Base-by-base conservation (phyloP, 2,888 invertebrate species). In the Trimorus sp. region DNA sequence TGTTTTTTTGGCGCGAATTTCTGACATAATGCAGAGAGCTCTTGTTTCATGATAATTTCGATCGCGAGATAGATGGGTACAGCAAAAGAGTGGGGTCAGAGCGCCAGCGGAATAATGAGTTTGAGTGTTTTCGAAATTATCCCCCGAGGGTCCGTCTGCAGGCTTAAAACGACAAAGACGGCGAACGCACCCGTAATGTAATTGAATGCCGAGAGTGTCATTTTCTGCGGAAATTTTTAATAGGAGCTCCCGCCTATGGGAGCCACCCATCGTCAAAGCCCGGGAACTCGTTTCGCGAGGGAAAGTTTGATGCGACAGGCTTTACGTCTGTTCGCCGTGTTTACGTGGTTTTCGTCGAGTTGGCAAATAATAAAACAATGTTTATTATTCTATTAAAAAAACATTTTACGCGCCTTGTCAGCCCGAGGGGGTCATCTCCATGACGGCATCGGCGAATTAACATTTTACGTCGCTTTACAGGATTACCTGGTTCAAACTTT, bases 181-280 rank as follows among this genome's bases (percentile, higher is more conserved):
- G 63, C 70, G 58, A 77, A 70, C 77, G 63, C 63, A 70, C 58
- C 51, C 48, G 63, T 77, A 77, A 77, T 75, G 77, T 54, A 77
- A 70, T 77, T 62, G 69, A 70, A 77, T 70, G 45, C 26, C 26
- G 56, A 63, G 59, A 48, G 68, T 76, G 62, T 69, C 69, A 69
- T 69, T 69, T 76, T 69, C 68, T 49, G 26, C 15, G 40, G 38
- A 42, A 65, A 59, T 51, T 74, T 69, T 74, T 63, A 59, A 36
- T 42, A n/a, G 38, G n/a, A 65, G 49, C 48, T 49, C 40, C 62
- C 11, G 26, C 26, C 26, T 26, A 26, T n/a, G n/a, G n/a, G n/a
- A n/a, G n/a, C n/a, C n/a, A n/a, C n/a, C n/a, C n/a, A n/a, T 26
- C 26, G 26, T 26, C 26, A 26, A 26, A 26, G 26, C 26, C 26